Conservation (phyloP, 1,140 invertebrate species). For the roundworm (Caenorhabditis elegans) region WBcel235 BX284602.5:14405501-14406000, state of each 20-base stretch:
- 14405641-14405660: background rate
- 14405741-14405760: constrained; percentile 42
- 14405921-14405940: background rate
- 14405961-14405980: no score
- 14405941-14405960: no score
- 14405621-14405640: background rate
- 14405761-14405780: background rate
- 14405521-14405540: no score
- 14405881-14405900: background rate
- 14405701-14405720: constrained; percentile 34
- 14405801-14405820: background rate
- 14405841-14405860: background rate
- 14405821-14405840: background rate
- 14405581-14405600: background rate
- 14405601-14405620: background rate
- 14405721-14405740: constrained; percentile 42
- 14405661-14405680: background rate
- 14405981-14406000: no score
- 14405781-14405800: no score
- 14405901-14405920: background rate
- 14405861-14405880: constrained; percentile 5
- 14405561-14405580: background rate
- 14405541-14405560: background rate
- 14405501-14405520: no score
- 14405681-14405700: background rate